These are phyloP conservation scores for Anhinga anhinga DNA, from an alignment of 2,113 vertebrate species.

Conservation along the genomic window DNA sequence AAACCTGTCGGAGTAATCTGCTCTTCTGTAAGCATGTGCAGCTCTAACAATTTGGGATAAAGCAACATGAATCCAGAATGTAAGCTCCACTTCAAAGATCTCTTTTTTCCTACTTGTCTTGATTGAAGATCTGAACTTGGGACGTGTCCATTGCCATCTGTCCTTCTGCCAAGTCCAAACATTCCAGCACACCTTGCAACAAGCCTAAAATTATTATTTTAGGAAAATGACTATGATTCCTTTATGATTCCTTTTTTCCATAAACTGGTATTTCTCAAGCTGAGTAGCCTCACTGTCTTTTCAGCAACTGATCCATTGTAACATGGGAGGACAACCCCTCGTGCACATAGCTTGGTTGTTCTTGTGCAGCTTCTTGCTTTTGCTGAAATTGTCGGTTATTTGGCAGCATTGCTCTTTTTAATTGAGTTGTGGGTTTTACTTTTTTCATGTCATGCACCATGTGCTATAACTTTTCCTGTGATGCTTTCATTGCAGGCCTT, in stretches of 20 bases:
- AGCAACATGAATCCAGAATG: background rate
- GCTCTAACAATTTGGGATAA: background rate
- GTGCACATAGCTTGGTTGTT: background rate
- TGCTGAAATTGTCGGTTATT: background rate
- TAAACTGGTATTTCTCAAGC: background rate
- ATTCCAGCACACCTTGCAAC: constrained; percentile 37
- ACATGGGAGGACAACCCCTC: background rate
- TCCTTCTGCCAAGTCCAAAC: background rate
- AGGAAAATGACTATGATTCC: background rate
- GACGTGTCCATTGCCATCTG: background rate
- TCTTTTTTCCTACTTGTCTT: background rate
- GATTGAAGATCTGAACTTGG: background rate
- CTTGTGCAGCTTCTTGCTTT: background rate
- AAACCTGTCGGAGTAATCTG: background rate
- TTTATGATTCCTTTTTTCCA: constrained; percentile 26
- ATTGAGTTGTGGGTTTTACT: background rate
- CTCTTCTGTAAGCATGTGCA: background rate
- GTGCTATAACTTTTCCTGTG: background rate
- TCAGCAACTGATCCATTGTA: background rate
- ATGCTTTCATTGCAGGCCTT: constrained; percentile 79
- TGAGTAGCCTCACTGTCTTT: background rate
- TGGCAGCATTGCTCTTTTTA: background rate
- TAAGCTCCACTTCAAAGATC: background rate
- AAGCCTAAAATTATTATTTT: constrained; percentile 37
- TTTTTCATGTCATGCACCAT: background rate